Evolutionary conservation across 2,888 invertebrate species (phyloP), one percentile per base, ranked within the genome.

Genomic region (Aethes cnicana): DNA sequence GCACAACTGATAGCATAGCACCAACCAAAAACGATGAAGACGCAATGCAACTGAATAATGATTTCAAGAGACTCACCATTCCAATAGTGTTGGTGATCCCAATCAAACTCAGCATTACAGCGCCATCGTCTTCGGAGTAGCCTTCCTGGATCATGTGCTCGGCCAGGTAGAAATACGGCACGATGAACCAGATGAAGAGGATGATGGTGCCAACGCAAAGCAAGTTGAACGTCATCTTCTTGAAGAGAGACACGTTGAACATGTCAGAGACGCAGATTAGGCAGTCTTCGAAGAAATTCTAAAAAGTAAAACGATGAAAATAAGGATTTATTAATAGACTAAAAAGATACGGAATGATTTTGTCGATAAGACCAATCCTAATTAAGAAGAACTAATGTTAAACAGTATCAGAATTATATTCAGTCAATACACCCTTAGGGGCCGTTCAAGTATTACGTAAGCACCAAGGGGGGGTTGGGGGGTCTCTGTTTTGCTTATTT

Each of bases 151-250:
- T 91, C 87, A 96, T 94, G 75, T 95, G 94, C 69, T 98, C 97
- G 47, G 95, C 95, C 56, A 98, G 90, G 82, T 97, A 98, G 77
- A 98, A 96, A 85, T 98, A 98, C 8, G 98, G 97, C 52, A 98
- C 96, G 71, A 98, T 98, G 81, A 96, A 96, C 95, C 97, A 97
- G 68, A 95, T 93, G 84, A 98, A 98, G 43, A 98, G 91, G 46
- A 97, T 91, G 63, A 97, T 93, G 59, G 97, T 97, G 46, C 97
- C 96, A 9, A 97, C 72, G 48, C 96, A 95, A 72, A 97, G 92
- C 35, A 96, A 90, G 58, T 95, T 90, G 81, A 96, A 97, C 62
- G 95, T 95, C 49, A 92, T 81, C 72, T 94, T 93, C 72, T 93
- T 88, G 75, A 96, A 95, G 75, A 96, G 92, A 16, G 94, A 92